Conservation (phyloP, 1,140 invertebrate genomes). For the Orchesella cincta region DNA sequence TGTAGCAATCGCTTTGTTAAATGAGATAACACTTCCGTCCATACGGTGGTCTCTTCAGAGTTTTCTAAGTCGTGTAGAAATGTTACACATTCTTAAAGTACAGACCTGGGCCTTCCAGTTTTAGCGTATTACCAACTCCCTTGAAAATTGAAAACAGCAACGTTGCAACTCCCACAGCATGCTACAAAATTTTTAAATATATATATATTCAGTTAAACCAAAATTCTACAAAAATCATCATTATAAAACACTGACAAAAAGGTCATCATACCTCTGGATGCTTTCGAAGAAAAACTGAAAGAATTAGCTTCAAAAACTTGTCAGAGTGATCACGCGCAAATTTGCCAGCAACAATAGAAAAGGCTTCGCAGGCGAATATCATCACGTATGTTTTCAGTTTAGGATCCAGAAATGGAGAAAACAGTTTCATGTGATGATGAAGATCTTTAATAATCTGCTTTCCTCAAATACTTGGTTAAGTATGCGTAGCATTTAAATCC, state of each 20-base stretch:
- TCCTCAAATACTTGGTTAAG: conserved; percentile 35
- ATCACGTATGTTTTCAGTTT: conserved; percentile 40
- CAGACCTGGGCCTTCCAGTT: conserved; percentile 11
- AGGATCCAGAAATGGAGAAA: conserved; percentile 30
- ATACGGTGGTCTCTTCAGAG: background rate
- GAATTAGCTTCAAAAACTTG: conserved; percentile 27
- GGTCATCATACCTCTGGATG: conserved; percentile 31
- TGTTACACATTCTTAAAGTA: conserved; percentile 27
- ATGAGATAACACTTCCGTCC: background rate
- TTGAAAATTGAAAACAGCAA: conserved; percentile 39
- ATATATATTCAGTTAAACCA: background rate
- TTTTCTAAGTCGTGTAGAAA: conserved; percentile 13
- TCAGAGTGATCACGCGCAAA: conserved; percentile 31
- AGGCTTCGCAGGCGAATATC: conserved; percentile 34
- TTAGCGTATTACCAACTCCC: background rate
- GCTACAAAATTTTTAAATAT: background rate
- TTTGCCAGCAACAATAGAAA: conserved; percentile 31
- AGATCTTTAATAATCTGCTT: conserved; percentile 35
- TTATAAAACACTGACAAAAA: background rate
- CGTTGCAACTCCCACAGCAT: conserved; percentile 34
- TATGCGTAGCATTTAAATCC: conserved; percentile 42
- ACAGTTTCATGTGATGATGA: conserved; percentile 28
- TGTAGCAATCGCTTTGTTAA: background rate
- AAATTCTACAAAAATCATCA: background rate
- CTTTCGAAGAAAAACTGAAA: conserved; percentile 25